Evolutionary conservation across 2,113 vertebrate genomes (phyloP).

Genomic region (Pachypanchax playfairii): DNA sequence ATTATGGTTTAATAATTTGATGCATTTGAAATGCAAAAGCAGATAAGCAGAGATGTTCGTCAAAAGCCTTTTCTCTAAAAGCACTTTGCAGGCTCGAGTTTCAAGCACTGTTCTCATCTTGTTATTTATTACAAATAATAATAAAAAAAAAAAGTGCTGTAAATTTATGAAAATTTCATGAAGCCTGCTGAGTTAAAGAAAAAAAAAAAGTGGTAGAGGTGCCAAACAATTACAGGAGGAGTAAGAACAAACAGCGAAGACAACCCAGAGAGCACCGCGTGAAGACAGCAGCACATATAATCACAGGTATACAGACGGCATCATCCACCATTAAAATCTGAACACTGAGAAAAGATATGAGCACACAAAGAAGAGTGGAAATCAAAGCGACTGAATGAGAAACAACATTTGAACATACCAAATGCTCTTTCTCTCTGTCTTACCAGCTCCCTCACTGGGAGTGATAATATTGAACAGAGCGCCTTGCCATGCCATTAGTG

Average conservation of each 20-base stretch:
- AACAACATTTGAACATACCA: constrained; percentile 66
- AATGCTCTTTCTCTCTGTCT: constrained; percentile 51
- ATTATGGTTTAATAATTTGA: constrained; percentile 54
- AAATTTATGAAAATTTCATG: constrained; percentile 48
- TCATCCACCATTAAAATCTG: constrained; percentile 49
- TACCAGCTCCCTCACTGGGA: constrained; percentile 56
- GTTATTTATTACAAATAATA: constrained; percentile 42
- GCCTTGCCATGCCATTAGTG: constrained; percentile 77
- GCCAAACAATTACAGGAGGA: constrained; percentile 45
- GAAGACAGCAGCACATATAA: constrained; percentile 36
- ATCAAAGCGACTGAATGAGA: constrained; percentile 69
- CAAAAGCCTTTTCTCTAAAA: constrained; percentile 30
- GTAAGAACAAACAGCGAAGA: constrained; percentile 37
- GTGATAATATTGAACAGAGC: constrained; percentile 74
- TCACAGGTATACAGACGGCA: constrained; percentile 53
- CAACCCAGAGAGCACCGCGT: constrained; percentile 28
- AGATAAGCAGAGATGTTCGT: constrained; percentile 40
- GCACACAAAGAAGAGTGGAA: constrained; percentile 44
- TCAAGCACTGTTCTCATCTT: constrained; percentile 33
- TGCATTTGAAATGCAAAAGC: constrained; percentile 37
- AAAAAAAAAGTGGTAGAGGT: constrained; percentile 26
- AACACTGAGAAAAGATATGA: constrained; percentile 6
- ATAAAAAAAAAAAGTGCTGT: not conserved
- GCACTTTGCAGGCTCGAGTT: constrained; percentile 10
- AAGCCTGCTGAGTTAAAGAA: constrained; percentile 34